phyloP scores from a whole-genome alignment of 2,113 vertebrate species.

The Hymenochirus boettgeri region DNA sequence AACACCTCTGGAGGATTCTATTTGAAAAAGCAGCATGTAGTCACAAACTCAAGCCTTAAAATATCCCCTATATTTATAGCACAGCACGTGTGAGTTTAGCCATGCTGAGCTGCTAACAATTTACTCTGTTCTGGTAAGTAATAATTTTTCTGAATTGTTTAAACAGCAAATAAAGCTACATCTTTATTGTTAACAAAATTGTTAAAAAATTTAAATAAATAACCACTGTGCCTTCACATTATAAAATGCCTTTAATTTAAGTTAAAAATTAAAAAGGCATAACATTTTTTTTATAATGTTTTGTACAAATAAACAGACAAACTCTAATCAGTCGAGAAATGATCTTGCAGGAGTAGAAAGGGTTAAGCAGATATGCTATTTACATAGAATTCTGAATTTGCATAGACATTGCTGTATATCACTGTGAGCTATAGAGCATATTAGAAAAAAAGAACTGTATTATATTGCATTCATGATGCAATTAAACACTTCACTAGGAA shows the following conservation, averaged over 20 bases:
- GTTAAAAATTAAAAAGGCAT: constrained; percentile 31
- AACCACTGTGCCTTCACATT: constrained; percentile 31
- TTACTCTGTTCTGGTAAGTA: constrained; percentile 37
- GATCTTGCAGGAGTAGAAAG: background rate
- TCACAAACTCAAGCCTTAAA: constrained; percentile 30
- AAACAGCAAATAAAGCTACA: constrained; percentile 36
- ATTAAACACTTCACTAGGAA: constrained; percentile 99
- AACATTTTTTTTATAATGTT: too few species aligned
- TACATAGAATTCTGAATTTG: constrained; percentile 75
- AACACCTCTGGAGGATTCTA: constrained; percentile 25
- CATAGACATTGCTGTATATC: constrained; percentile 89
- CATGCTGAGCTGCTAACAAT: constrained; percentile 40
- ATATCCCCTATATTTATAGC: constrained; percentile 42
- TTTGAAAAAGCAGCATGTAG: constrained; percentile 27
- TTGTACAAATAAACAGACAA: constrained; percentile 29
- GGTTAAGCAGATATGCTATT: constrained; percentile 35
- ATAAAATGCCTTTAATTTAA: constrained; percentile 34
- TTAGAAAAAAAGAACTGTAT: constrained; percentile 99
- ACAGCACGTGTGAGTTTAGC: constrained; percentile 34
- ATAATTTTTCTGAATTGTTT: constrained; percentile 40
- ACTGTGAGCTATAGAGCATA: constrained; percentile 94
- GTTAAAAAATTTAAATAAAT: constrained; percentile 35
- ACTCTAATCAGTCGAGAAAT: background rate
- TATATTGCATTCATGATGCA: constrained; percentile 99
- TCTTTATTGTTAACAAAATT: constrained; percentile 40